Conservation (phyloP, 2,888 invertebrate species). For the Helicoverpa assulta region DNA sequence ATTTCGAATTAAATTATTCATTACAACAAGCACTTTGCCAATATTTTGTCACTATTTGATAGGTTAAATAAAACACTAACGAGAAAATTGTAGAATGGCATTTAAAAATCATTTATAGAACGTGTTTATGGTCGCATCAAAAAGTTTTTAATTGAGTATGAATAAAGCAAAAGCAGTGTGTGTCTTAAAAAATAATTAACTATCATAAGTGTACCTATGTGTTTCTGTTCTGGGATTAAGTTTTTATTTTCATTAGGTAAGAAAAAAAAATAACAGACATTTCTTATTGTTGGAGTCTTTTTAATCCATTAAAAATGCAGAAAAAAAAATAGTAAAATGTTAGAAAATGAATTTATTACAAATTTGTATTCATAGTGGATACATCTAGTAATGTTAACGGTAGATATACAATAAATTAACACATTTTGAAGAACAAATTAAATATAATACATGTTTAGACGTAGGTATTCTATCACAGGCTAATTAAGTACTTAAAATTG, state of each 20-base stretch:
- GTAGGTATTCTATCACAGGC: constrained; percentile 82
- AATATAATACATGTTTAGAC: constrained; percentile 62
- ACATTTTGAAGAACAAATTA: constrained; percentile 57
- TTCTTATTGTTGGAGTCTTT: constrained; percentile 75
- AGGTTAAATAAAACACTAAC: constrained; percentile 67
- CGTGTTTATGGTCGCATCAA: constrained; percentile 46
- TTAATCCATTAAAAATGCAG: constrained; percentile 87
- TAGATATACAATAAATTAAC: constrained; percentile 43
- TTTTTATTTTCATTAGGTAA: not conserved
- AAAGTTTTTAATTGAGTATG: constrained; percentile 6
- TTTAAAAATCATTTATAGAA: constrained; percentile 49
- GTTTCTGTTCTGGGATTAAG: not conserved
- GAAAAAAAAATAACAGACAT: constrained; percentile 46
- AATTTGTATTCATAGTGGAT: constrained; percentile 28
- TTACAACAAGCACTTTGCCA: constrained; percentile 45
- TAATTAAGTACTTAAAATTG: constrained; percentile 80
- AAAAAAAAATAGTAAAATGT: constrained; percentile 84
- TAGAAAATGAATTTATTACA: constrained; percentile 89
- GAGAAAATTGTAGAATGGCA: constrained; percentile 60
- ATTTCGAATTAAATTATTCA: constrained; percentile 68
- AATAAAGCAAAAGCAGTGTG: constrained; percentile 10
- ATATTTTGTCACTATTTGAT: constrained; percentile 35
- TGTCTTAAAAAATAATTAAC: not conserved
- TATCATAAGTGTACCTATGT: not conserved
- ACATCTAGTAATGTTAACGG: constrained; percentile 36